Conservation (phyloP, 2,888 invertebrate genomes). For the Sicus ferrugineus region DNA sequence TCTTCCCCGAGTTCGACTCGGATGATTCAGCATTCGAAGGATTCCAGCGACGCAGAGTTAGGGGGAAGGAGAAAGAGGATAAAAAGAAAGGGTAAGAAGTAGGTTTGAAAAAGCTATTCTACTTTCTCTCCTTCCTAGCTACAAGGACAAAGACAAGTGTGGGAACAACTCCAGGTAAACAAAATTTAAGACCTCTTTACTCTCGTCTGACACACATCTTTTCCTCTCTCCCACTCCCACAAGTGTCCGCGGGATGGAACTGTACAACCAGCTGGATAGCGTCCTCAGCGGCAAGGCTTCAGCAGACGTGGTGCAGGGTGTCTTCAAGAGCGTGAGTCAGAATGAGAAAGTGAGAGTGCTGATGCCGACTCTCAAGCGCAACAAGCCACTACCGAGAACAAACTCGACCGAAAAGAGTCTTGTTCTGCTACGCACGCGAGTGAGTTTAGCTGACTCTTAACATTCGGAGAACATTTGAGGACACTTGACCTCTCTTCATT, state of each 20-base stretch:
- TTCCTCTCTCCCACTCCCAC: background rate
- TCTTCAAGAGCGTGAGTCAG: slow-evolving; percentile 50
- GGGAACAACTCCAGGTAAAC: background rate
- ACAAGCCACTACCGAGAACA: slow-evolving; percentile 41
- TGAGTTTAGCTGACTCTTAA: slow-evolving; percentile 27
- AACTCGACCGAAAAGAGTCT: slow-evolving; percentile 22
- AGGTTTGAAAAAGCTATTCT: background rate
- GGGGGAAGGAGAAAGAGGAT: slow-evolving; percentile 15
- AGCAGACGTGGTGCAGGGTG: slow-evolving; percentile 51
- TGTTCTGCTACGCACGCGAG: slow-evolving; percentile 43
- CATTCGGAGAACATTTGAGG: background rate
- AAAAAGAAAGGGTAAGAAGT: background rate
- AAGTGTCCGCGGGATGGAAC: background rate
- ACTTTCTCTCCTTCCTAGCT: background rate
- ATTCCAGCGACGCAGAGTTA: background rate
- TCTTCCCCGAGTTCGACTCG: background rate
- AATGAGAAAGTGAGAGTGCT: slow-evolving; percentile 52
- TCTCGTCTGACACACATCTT: background rate
- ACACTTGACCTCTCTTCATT: background rate
- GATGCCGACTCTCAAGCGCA: slow-evolving; percentile 50
- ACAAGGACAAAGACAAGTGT: background rate
- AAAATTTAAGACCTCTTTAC: background rate
- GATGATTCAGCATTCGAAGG: slow-evolving; percentile 1
- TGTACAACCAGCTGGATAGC: slow-evolving; percentile 41
- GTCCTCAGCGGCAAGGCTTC: slow-evolving; percentile 54